Evolutionary conservation across 1,140 invertebrate species (phyloP), one percentile per base, ranked within the genome.

Genomic region (Procambarus virginalis): DNA sequence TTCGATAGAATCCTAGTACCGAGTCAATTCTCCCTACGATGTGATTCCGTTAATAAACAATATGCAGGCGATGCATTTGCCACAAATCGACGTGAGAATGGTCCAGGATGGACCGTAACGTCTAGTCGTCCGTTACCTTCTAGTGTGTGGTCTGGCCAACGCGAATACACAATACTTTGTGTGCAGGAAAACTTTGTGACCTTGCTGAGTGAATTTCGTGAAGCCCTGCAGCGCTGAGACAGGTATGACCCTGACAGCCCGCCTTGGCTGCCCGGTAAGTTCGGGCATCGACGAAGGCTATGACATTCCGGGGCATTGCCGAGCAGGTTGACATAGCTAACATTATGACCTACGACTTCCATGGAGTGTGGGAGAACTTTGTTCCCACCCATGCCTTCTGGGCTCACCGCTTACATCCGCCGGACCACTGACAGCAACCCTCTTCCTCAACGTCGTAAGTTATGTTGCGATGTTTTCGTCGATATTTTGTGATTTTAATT

Each of bases 171-270:
- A 34, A 12, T 64, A 64, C 17, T 46, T 78, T 5, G 6, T 85
- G 3, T 76, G 49, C 77, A 87, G 86, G 68, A 46, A 14, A 87
- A 93, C 87, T 92, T 97, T 3, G 95, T 97, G 2, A 95, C 96
- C 68, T 96, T 97, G 92, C 49, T 90, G 17, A 14, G 94, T 97
- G 34, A 95, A 96, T 86, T 96, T 96, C 2, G 96, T 96, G 93
- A 96, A 96, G 92, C 95, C 96, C 91, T 95, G 96, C 85, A 97
- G n/a, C 96, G 93, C 96, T 96, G 93, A 96, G 96, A n/a, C n/a
- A n/a, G n/a, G 96, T 95, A 78, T 91, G 84, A 45, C 97, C 0
- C 92, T 96, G 5, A 94, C 95, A 0, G 93, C 95, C n/a, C 14
- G 95, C 95, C 14, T 95, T 95, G 17, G 94, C 95, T 9, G 94